Conservation (phyloP, 2,113 vertebrate genomes). For the Theropithecus gelada region DNA sequence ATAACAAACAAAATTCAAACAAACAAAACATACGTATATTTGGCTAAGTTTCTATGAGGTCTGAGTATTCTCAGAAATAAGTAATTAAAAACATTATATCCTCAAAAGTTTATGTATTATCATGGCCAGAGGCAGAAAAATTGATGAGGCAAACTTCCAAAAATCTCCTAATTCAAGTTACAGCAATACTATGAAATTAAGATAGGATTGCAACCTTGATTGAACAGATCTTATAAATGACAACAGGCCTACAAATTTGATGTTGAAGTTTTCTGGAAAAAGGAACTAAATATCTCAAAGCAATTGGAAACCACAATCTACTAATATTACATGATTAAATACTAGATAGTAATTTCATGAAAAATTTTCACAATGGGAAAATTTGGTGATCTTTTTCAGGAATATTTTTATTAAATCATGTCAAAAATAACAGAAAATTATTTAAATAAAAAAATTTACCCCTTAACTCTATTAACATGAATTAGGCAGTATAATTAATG, state of each 20-base stretch:
- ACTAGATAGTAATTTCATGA: not conserved
- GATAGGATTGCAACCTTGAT: not conserved
- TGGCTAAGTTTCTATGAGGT: not conserved
- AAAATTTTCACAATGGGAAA: not conserved
- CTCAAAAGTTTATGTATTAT: not conserved
- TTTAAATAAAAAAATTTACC: not conserved
- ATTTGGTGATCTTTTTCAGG: not conserved
- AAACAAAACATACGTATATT: not conserved
- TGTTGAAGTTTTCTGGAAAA: not conserved
- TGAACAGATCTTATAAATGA: not conserved
- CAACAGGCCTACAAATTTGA: not conserved
- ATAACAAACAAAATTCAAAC: not conserved
- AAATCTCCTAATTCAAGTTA: not conserved
- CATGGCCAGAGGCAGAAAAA: not conserved
- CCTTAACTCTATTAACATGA: not conserved
- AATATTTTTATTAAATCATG: not conserved
- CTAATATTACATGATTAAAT: not conserved
- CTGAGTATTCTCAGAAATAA: not conserved
- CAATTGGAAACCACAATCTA: not conserved
- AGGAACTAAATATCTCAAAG: not conserved
- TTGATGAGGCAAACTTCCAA: not conserved
- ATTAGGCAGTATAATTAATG: not conserved
- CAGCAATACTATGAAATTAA: not conserved
- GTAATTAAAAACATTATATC: not conserved
- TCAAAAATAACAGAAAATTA: not conserved